Conservation (phyloP, 1,140 invertebrate genomes). For the Brachionus calyciflorus region DNA sequence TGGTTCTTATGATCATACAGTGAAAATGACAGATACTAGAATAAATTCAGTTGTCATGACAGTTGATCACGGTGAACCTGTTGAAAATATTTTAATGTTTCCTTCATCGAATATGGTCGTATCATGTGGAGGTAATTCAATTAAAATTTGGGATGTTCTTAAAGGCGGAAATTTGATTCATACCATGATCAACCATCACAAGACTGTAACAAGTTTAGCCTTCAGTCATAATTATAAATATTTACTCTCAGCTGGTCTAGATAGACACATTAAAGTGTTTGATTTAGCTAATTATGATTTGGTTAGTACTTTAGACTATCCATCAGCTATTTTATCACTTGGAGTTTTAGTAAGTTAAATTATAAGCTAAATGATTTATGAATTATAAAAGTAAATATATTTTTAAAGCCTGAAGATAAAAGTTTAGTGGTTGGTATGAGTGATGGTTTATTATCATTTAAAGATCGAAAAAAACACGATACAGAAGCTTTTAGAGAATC, state of each 20-base stretch:
- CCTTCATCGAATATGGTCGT: conserved; percentile 84
- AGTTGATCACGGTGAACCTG: conserved; percentile 82
- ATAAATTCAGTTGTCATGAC: conserved; percentile 67
- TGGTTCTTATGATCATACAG: conserved; percentile 87
- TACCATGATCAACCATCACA: conserved; percentile 77
- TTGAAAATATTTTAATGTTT: conserved; percentile 83
- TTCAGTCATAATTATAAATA: conserved; percentile 70
- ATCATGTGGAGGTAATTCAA: conserved; percentile 78
- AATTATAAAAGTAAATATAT: not conserved
- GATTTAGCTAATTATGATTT: conserved; percentile 77
- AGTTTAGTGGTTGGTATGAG: conserved; percentile 82
- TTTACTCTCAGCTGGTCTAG: conserved; percentile 82
- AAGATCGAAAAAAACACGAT: conserved; percentile 67
- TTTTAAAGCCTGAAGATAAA: conserved; percentile 71
- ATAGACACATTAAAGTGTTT: conserved; percentile 88
- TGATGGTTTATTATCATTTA: conserved; percentile 83
- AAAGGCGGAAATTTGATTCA: conserved; percentile 77
- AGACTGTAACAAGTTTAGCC: conserved; percentile 80
- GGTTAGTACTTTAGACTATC: conserved; percentile 82
- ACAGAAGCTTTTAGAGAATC: not conserved
- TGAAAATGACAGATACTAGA: conserved; percentile 83
- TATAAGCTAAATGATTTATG: no score
- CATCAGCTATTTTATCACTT: conserved; percentile 82
- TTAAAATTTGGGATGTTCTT: conserved; percentile 88
- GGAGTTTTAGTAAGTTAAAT: conserved; percentile 69